phyloP scores from a whole-genome alignment of 2,888 invertebrate genomes.

The Mylabris sibirica region DNA sequence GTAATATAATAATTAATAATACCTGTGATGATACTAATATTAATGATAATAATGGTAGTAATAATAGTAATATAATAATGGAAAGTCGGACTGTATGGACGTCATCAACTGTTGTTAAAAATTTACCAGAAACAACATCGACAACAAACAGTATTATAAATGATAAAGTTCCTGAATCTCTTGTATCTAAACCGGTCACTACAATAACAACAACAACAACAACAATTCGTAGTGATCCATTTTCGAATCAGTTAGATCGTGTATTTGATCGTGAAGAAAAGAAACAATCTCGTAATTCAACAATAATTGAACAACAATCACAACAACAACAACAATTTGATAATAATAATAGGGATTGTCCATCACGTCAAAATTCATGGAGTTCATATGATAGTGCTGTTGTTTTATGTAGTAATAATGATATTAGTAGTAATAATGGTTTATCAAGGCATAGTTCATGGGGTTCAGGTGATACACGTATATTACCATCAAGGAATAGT shows the following conservation, averaged over 20 bases:
- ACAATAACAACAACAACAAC: no score
- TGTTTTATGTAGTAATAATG: slow-evolving; percentile 66
- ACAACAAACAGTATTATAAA: slow-evolving; percentile 45
- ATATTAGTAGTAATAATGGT: slow-evolving; percentile 63
- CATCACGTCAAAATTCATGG: slow-evolving; percentile 79
- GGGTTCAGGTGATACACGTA: slow-evolving; percentile 78
- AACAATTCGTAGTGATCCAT: slow-evolving; percentile 69
- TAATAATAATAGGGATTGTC: slow-evolving; percentile 62
- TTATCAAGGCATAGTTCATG: slow-evolving; percentile 82
- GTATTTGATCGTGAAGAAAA: slow-evolving; percentile 75
- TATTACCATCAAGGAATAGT: slow-evolving; percentile 72
- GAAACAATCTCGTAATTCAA: slow-evolving; percentile 57
- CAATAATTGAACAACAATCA: slow-evolving; percentile 59
- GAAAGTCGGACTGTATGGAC: slow-evolving; percentile 61
- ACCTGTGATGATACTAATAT: slow-evolving; percentile 56
- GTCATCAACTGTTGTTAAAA: slow-evolving; percentile 57
- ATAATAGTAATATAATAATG: slow-evolving; percentile 58
- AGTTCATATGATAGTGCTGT: slow-evolving; percentile 80
- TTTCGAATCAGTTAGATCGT: slow-evolving; percentile 74
- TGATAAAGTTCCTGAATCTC: slow-evolving; percentile 54
- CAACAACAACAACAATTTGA: slow-evolving; percentile 45
- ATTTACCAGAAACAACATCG: slow-evolving; percentile 45
- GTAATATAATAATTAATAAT: slow-evolving; percentile 40
- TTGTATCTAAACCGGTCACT: neutral
- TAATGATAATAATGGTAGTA: slow-evolving; percentile 24